Evolutionary conservation across 2,888 invertebrate genomes (phyloP).

Genomic region (Trichopria drosophilae): DNA sequence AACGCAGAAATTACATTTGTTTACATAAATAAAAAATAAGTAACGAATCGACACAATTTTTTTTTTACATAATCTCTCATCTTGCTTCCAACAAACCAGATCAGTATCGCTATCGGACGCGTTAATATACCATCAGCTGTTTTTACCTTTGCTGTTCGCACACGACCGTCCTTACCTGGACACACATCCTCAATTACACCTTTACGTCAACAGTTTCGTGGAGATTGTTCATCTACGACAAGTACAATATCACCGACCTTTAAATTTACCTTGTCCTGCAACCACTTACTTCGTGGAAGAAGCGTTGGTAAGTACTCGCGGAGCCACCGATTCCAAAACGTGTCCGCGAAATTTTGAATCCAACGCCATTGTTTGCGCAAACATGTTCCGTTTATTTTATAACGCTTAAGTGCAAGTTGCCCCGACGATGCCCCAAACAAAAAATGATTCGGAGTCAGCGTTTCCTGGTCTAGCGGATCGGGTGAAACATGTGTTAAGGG

Average conservation of each 20-base stretch:
- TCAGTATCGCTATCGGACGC: no score
- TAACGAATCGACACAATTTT: no score
- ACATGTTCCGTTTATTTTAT: constrained; percentile 20
- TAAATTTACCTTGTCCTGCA: background rate
- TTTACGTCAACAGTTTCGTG: constrained; percentile 14
- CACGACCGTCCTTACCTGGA: constrained; percentile 9
- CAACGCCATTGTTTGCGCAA: constrained; percentile 2
- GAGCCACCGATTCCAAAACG: constrained; percentile 19
- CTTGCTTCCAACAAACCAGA: no score
- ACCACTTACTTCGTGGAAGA: constrained; percentile 9
- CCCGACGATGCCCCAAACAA: no score
- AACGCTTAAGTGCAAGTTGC: no score
- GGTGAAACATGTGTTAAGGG: constrained; percentile 10
- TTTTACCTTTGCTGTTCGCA: no score
- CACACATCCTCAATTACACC: background rate
- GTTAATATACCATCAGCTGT: no score
- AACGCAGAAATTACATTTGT: no score
- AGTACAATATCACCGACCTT: constrained; percentile 10
- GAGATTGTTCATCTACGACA: constrained; percentile 9
- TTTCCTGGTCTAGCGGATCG: constrained; percentile 8
- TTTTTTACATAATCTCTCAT: no score
- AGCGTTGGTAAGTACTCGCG: constrained; percentile 15
- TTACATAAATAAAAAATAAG: no score
- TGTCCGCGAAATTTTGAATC: no score
- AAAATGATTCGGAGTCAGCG: constrained; percentile 21